A percentile compares a stretch with the other conserved stretches of the same genome.
phyloP scores from a whole-genome alignment of 2,888 invertebrate species.

The Gari tellinella region DNA sequence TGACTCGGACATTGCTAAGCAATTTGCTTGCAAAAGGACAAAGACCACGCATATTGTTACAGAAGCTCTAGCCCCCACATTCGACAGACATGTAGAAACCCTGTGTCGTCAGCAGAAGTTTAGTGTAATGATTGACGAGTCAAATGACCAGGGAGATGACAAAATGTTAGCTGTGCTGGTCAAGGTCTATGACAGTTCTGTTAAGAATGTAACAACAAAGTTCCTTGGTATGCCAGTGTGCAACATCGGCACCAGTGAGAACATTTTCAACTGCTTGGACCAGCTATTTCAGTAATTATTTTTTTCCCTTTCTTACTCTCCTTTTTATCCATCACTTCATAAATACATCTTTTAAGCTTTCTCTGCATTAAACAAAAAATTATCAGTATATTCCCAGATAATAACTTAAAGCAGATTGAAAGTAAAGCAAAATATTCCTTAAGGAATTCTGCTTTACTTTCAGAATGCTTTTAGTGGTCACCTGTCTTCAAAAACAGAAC shows the following conservation, averaged over 20 bases:
- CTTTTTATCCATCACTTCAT: too few species aligned
- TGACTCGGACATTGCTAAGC: slow-evolving; percentile 53
- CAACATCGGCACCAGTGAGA: slow-evolving; percentile 33
- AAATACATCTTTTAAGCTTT: too few species aligned
- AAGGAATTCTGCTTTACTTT: too few species aligned
- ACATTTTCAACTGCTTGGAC: slow-evolving; percentile 38
- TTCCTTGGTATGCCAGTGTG: slow-evolving; percentile 47
- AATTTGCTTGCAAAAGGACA: slow-evolving; percentile 46
- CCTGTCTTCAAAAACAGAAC: too few species aligned
- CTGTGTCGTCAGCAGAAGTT: slow-evolving; percentile 33
- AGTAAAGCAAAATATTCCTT: too few species aligned
- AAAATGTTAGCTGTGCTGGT: slow-evolving; percentile 48
- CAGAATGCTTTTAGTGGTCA: too few species aligned
- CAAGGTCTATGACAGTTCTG: slow-evolving; percentile 13
- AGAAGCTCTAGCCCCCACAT: slow-evolving; percentile 27
- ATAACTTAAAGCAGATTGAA: too few species aligned
- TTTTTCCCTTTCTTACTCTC: too few species aligned
- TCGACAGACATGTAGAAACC: slow-evolving; percentile 16
- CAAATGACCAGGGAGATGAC: slow-evolving; percentile 36
- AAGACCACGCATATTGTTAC: slow-evolving; percentile 45
- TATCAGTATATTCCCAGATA: too few species aligned
- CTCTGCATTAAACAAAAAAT: too few species aligned
- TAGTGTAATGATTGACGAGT: slow-evolving; percentile 38
- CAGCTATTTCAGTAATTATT: too few species aligned
- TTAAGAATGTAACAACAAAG: slow-evolving; percentile 13